Evolutionary conservation across 2,888 invertebrate genomes (phyloP), one percentile per base, ranked within the genome.

Genomic region (Theodoxus fluviatilis): DNA sequence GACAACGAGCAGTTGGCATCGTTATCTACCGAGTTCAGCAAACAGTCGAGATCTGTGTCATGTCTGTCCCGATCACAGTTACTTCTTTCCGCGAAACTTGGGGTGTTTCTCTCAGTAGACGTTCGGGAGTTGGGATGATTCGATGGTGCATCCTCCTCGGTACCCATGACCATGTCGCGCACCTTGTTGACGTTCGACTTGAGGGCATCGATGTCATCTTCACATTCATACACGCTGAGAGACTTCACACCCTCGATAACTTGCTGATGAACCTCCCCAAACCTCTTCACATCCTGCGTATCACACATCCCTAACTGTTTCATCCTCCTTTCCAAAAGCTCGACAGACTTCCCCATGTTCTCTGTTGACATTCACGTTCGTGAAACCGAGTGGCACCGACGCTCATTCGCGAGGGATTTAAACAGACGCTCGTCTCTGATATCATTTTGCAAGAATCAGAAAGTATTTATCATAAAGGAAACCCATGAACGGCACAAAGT

Each of bases 161-260:
- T 31, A 55, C 7, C 66, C 68, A 63, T 33, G 28, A 37, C n/a
- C 25, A 28, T 28, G 31, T n/a, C 47, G n/a, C 7, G 68, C 18
- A 49, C 28, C 37, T 61, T 59, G 40, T 70, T 63, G 15, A 78
- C 49, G 69, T 75, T 73, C 9, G 74, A 71, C 73, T 81, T 81
- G 33, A 81, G 64, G 52, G 67, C 63, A 66, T 80, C 80, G 43
- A 79, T 75, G 74, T 81, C 78, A 67, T 80, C 79, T 65, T 67
- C 70, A 28, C 67, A 61, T 12, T 71, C 71, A 49, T 74, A 61
- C 35, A 72, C 35, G 18, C 49, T 72, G 15, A 72, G n/a, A 57
- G 69, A 69, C 22, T 33, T 55, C 28, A 57, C 52, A 47, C 59
- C 33, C 40, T 55, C 52, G 18, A 66, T 59, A 55, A 55, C 68